These are phyloP conservation scores for Hemistola chrysoprasaria DNA, from an alignment of 2,888 invertebrate genomes.

Conservation along the genomic window DNA sequence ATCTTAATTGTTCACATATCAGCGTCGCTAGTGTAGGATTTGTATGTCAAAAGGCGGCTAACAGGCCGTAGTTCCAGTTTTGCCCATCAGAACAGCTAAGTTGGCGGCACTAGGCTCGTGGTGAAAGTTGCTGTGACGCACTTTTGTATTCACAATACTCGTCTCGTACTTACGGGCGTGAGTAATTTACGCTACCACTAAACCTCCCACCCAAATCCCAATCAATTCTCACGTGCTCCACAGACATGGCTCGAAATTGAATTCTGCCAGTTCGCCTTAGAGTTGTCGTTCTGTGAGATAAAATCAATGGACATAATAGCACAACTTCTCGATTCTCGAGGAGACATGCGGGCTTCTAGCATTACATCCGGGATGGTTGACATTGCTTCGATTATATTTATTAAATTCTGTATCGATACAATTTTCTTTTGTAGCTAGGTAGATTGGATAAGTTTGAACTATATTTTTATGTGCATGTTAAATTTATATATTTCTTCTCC, in stretches of 20 bases:
- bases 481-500: too few relatives aligned
- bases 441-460: too few relatives aligned
- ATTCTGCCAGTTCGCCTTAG: conserved; percentile 46
- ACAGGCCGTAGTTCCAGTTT: too few relatives aligned
- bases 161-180: conserved; percentile 48
- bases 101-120: too few relatives aligned
- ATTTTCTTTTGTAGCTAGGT: conserved; percentile 2
- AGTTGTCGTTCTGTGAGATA: conserved; percentile 52
- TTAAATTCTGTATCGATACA: conserved; percentile 35
- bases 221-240: conserved; percentile 43
- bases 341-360: conserved; percentile 58
- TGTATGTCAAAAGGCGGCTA: too few relatives aligned
- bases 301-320: conserved; percentile 60
- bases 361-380: conserved; percentile 54
- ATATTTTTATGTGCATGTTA: neutral
- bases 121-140: conserved; percentile 79
- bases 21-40: too few relatives aligned
- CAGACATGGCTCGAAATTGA: conserved; percentile 40
- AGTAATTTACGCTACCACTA: conserved; percentile 61
- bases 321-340: conserved; percentile 42
- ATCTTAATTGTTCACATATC: too few relatives aligned
- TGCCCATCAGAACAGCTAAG: too few relatives aligned
- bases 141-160: conserved; percentile 68
- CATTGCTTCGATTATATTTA: conserved; percentile 25
- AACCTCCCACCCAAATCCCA: conserved; percentile 44